phyloP scores from a whole-genome alignment of 2,797 vertebrate species.

The Onychomys leucogaster region DNA sequence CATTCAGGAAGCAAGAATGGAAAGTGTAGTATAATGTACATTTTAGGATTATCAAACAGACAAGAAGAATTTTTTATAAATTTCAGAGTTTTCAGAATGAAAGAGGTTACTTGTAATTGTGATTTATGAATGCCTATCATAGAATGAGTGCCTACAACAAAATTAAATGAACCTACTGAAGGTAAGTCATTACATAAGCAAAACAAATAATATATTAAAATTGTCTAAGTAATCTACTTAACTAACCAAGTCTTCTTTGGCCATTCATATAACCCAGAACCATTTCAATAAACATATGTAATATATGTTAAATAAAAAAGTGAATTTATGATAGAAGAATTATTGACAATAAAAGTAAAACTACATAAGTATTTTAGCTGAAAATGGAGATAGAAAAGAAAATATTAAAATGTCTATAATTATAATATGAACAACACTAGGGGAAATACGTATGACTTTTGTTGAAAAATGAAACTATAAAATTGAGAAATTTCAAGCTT shows the following conservation, averaged over 20 bases:
- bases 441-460: background rate
- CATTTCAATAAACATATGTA: background rate
- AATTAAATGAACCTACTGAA: background rate
- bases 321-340: background rate
- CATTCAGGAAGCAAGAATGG: background rate
- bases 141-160: background rate
- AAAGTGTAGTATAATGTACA: background rate
- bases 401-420: background rate
- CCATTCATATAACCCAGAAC: background rate
- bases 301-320: background rate
- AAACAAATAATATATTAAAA: background rate
- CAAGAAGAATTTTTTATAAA: background rate
- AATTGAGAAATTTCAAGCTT: background rate
- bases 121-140: background rate
- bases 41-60: background rate
- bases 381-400: background rate
- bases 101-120: background rate
- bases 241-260: background rate
- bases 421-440: background rate
- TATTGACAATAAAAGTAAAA: background rate
- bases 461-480: background rate
- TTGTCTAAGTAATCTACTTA: background rate
- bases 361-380: background rate
- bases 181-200: background rate
- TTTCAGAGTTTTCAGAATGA: background rate